These are phyloP conservation scores for Microchrysa polita DNA, from an alignment of 2,888 invertebrate genomes.

Conservation along the genomic window DNA sequence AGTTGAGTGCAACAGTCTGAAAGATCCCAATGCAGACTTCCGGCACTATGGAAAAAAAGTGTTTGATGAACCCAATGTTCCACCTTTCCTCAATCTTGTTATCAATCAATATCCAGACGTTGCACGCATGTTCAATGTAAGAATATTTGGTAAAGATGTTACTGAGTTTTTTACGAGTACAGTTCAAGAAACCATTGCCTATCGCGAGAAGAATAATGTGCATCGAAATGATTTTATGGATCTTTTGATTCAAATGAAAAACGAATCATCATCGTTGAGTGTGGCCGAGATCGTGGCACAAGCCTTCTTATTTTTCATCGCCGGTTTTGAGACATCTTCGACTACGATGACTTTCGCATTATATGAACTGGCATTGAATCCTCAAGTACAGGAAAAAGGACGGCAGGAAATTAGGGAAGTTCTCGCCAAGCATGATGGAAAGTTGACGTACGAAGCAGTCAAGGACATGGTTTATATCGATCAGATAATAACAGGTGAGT, in stretches of 20 bases:
- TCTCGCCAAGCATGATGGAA: conserved; percentile 54
- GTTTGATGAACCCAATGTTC: conserved; percentile 39
- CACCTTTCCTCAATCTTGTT: neutral
- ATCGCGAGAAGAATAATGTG: conserved; percentile 59
- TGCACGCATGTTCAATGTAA: conserved; percentile 48
- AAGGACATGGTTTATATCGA: conserved; percentile 58
- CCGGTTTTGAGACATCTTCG: conserved; percentile 60
- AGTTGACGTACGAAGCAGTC: conserved; percentile 57
- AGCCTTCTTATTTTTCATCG: conserved; percentile 27
- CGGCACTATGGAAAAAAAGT: conserved; percentile 51
- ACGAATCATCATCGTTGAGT: neutral
- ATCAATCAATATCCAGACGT: neutral
- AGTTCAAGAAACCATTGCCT: conserved; percentile 61
- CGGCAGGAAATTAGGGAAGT: conserved; percentile 55
- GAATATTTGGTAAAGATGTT: conserved; percentile 54
- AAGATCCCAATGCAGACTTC: conserved; percentile 57
- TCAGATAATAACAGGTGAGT: conserved; percentile 57
- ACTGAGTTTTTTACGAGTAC: conserved; percentile 56
- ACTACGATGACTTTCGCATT: conserved; percentile 56
- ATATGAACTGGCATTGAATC: conserved; percentile 56
- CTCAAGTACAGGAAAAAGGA: conserved; percentile 55
- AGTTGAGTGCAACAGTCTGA: conserved; percentile 59
- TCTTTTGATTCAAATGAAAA: conserved; percentile 65
- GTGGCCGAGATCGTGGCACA: conserved; percentile 13
- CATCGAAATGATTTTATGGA: conserved; percentile 67